A percentile compares a stretch with the other conserved stretches of the same genome.
These are phyloP conservation scores for Drosophila testacea DNA, from an alignment of 2,888 invertebrate species.

Conservation along the genomic window DNA sequence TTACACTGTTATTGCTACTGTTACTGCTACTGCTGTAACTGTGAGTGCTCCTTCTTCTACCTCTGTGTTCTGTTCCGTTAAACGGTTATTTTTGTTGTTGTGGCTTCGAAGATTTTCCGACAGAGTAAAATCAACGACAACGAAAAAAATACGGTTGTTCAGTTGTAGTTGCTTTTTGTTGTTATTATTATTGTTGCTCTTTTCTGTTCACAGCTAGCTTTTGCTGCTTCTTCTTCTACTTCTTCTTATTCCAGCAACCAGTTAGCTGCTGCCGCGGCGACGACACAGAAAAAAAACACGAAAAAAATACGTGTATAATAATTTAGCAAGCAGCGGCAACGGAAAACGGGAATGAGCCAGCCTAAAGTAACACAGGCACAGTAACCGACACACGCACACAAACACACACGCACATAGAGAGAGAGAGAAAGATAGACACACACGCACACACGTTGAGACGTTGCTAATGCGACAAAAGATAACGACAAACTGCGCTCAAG, in stretches of 20 bases:
- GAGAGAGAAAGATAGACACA: conserved; percentile 25
- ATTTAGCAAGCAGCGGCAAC: conserved; percentile 56
- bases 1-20: conserved; percentile 45
- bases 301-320: conserved; percentile 66
- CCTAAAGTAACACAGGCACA: conserved; percentile 61
- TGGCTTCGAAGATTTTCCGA: conserved; percentile 36
- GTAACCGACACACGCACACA: conserved; percentile 44
- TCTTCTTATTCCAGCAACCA: conserved; percentile 66
- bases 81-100: conserved; percentile 37
- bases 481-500: conserved; percentile 61
- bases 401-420: conserved; percentile 25
- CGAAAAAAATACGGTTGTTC: conserved; percentile 42
- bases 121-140: conserved; percentile 22
- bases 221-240: conserved; percentile 33
- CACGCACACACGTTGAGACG: conserved; percentile 49
- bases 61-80: conserved; percentile 19
- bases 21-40: conserved; percentile 5
- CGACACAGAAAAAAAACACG: conserved; percentile 70
- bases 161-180: conserved; percentile 19
- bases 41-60: conserved; percentile 45
- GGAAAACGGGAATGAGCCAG: conserved; percentile 57
- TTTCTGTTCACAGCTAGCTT: conserved; percentile 57
- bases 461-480: conserved; percentile 51
- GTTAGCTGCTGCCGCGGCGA: conserved; percentile 55
- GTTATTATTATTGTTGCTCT: conserved; percentile 32